Evolutionary conservation across 1,140 invertebrate genomes (phyloP), one percentile per base, ranked within the genome.

Genomic region (Nephila pilipes): DNA sequence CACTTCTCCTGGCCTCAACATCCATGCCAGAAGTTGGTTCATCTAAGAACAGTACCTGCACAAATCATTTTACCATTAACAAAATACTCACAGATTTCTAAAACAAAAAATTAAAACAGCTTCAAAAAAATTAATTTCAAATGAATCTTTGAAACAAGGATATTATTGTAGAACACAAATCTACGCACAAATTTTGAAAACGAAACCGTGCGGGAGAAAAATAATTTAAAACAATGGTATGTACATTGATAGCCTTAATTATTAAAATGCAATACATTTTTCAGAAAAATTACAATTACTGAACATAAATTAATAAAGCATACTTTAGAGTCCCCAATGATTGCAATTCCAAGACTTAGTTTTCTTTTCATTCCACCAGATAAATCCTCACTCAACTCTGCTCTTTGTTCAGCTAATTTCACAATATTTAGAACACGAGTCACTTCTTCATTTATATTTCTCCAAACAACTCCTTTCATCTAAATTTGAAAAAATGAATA

Each of bases 341-440:
- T 96, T 4, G 98, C 98, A 93, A 99, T 97, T 25, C 97, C 98
- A 58, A 99, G 97, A 58, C 97, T 97, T 1, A 99, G 95, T 94
- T 98, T 98, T 58, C 98, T 96, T 95, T 98, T 98, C 96, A 98
- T 98, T 1, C 98, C 98, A 12, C 98, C 97, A 80, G 97, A 98
- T 8, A 98, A 95, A 94, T 97, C 97, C 94, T 97, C 97, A 0
- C 97, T 96, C 94, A 97, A 96, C 1, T 97, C 96, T 95, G 96
- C 95, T 58, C 95, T 95, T 95, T 97, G 97, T 29, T 96, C 96
- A 14, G 95, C 94, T 54, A 97, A 94, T 93, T 96, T 96, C 20
- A 97, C 94, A 14, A 93, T 65, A 90, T 95, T 94, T 79, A 96
- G 93, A 63, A 95, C 22, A 25, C 25, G 46, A 29, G 60, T n/a